Base-by-base conservation (phyloP, 1,140 invertebrate genomes). In the Bicyclus anynana region DNA sequence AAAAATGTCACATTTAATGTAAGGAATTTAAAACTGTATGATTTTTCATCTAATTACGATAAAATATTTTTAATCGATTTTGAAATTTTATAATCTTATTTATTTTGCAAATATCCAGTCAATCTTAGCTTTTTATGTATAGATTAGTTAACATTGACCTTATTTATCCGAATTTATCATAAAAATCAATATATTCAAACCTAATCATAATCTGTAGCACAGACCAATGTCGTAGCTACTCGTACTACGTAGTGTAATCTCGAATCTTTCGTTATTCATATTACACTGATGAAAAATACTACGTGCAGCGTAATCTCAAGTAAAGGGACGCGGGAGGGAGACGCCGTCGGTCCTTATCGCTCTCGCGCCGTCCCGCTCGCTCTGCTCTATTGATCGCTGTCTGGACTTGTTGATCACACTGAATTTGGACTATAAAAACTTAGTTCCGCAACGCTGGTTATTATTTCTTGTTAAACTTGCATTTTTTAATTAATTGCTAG, bases 331-430 rank as follows among this genome's bases (percentile, higher is more conserved):
- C 54, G 63, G 69, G 62, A 71, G 53, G 50, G 56, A 46, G 59
- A 51, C 46, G 69, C 52, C 61, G 57, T 66, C 63, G 53, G 47
- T 79, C 80, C 63, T 67, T 57, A 50, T 84, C 71, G 38, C 58
- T 60, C 71, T 35, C 53, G 61, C 60, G 63, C 68, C 44, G 54
- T 76, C 78, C 76, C 70, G 68, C 68, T 84, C 64, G 26, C 55
- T 58, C 72, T 48, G 47, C 55, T 62, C 76, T 87, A 87, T 87
- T 87, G 84, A 87, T 87, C 84, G 84, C 64, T 65, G 78, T 80
- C 84, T 87, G 74, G 80, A 87, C 84, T 84, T 84, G 84, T 87
- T 84, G 83, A 87, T 87, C 75, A 65, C 67, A 42, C 33, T 69
- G 69, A 71, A 74, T 80, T 78, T 58, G 69, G 72, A 46, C 58